Conservation (phyloP, 2,797 vertebrate genomes). For the Ambastaia sidthimunki region DNA sequence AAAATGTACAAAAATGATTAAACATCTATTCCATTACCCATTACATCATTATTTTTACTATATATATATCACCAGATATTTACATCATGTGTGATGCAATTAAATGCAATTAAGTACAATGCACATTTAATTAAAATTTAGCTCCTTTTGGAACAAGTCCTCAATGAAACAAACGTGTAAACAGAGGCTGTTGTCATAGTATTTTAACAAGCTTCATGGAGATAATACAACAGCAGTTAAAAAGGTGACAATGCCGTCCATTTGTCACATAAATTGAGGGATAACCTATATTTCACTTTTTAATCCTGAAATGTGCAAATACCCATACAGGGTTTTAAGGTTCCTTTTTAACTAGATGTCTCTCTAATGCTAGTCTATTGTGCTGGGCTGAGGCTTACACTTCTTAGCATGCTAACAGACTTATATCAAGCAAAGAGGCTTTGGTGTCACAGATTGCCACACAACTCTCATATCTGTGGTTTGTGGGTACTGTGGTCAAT, state of each 20-base stretch:
- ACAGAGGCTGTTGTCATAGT: conserved; percentile 9
- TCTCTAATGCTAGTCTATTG: conserved; percentile 63
- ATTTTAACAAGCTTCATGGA: conserved; percentile 20
- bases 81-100: not conserved
- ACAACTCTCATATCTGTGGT: conserved; percentile 54
- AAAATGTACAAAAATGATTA: not conserved
- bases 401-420: conserved; percentile 71
- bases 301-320: conserved; percentile 76
- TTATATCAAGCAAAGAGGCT: conserved; percentile 64
- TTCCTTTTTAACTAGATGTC: conserved; percentile 47
- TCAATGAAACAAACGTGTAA: conserved; percentile 53
- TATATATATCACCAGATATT: not conserved
- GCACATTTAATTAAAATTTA: not conserved
- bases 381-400: conserved; percentile 68
- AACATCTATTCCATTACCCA: not conserved
- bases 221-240: conserved; percentile 20
- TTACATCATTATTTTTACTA: not conserved
- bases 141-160: conserved; percentile 31
- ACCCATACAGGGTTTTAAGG: conserved; percentile 55
- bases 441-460: conserved; percentile 58
- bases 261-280: conserved; percentile 69
- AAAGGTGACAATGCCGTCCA: conserved; percentile 46
- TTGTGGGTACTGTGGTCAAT: conserved; percentile 37
- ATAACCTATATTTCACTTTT: conserved; percentile 74
- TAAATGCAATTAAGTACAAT: not conserved